Evolutionary conservation across 2,888 invertebrate genomes (phyloP).

Genomic region (Dynastes grantii): DNA sequence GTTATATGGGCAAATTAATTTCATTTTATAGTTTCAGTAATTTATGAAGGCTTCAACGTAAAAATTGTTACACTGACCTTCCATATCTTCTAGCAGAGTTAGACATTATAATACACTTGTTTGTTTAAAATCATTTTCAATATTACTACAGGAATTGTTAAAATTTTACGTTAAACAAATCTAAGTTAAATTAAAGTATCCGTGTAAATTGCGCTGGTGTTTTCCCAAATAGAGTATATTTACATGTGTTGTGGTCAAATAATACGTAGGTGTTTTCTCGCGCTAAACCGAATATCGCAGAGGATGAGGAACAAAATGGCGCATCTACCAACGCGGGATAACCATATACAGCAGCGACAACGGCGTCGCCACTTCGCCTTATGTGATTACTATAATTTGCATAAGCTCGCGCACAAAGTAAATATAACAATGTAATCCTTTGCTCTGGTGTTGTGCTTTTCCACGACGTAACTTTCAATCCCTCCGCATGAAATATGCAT

Average conservation of each 20-base stretch:
- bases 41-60: no score
- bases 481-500: slow-evolving; percentile 61
- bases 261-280: not conserved
- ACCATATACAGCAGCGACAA: slow-evolving; percentile 46
- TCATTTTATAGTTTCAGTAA: no score
- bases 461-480: slow-evolving; percentile 62
- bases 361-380: slow-evolving; percentile 60
- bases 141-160: no score
- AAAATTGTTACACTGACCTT: no score
- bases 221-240: not conserved
- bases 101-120: no score
- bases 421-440: slow-evolving; percentile 64
- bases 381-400: slow-evolving; percentile 65
- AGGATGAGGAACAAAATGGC: slow-evolving; percentile 52
- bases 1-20: no score
- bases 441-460: slow-evolving; percentile 60
- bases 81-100: no score
- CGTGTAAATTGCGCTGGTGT: not conserved
- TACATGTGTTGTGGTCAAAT: not conserved
- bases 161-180: not conserved
- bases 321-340: slow-evolving; percentile 43
- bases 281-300: not conserved
- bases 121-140: no score
- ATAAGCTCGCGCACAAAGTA: slow-evolving; percentile 64
- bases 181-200: not conserved